Conservation (phyloP, 2,797 vertebrate genomes). For the Sebastes steindachneri region DNA sequence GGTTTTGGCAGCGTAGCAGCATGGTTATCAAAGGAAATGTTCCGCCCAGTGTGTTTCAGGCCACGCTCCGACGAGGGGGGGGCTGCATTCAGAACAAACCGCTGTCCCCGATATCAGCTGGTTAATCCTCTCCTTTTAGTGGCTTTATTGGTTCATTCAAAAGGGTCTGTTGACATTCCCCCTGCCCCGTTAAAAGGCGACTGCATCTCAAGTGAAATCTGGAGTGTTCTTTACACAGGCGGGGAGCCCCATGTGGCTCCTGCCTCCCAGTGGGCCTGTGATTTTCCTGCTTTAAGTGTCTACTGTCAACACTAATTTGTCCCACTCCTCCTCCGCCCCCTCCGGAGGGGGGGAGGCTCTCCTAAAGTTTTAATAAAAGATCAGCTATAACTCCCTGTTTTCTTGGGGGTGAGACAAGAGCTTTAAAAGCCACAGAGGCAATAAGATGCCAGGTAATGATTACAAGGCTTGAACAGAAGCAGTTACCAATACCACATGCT, state of each 20-base stretch:
- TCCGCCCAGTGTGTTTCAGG: constrained; percentile 59
- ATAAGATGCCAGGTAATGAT: constrained; percentile 86
- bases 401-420: constrained; percentile 72
- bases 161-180: constrained; percentile 88
- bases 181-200: constrained; percentile 86
- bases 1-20: constrained; percentile 39
- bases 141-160: constrained; percentile 88
- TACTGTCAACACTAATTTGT: constrained; percentile 92
- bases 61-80: constrained; percentile 53
- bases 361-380: constrained; percentile 89
- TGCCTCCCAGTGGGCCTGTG: constrained; percentile 86
- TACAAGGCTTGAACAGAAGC: constrained; percentile 84
- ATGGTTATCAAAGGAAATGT: constrained; percentile 65
- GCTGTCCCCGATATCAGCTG: constrained; percentile 84
- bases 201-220: constrained; percentile 86
- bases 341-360: constrained; percentile 77
- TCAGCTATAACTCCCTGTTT: constrained; percentile 84
- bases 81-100: constrained; percentile 72
- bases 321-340: constrained; percentile 82
- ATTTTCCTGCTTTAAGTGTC: constrained; percentile 90
- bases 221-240: constrained; percentile 87
- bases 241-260: constrained; percentile 85
- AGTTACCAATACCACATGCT: constrained; percentile 80
- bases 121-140: constrained; percentile 86
- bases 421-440: constrained; percentile 83